Evolutionary conservation across 2,888 invertebrate genomes (phyloP).

Genomic region (Agrochola circellaris): DNA sequence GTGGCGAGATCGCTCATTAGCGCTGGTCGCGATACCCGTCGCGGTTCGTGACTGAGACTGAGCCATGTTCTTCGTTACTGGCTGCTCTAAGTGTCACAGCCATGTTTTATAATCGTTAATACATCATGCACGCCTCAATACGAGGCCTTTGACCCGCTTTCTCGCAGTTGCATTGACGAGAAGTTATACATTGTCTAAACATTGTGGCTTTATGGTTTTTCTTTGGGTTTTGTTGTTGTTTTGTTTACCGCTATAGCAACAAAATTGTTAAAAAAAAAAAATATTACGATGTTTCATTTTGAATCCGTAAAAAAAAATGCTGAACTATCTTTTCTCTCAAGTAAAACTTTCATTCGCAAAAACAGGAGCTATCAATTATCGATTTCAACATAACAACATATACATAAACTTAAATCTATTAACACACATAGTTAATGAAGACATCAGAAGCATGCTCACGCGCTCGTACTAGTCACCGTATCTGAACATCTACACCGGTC

Average conservation of each 20-base stretch:
- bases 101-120: slow-evolving; percentile 64
- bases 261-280: neutral
- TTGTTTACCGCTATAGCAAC: neutral
- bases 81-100: slow-evolving; percentile 57
- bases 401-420: slow-evolving; percentile 33
- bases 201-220: slow-evolving; percentile 1
- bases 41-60: slow-evolving; percentile 80
- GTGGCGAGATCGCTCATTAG: slow-evolving; percentile 86
- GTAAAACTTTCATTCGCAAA: slow-evolving; percentile 8
- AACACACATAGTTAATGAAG: slow-evolving; percentile 60
- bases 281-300: neutral
- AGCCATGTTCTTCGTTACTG: slow-evolving; percentile 65
- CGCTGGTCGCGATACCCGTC: slow-evolving; percentile 71
- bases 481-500: slow-evolving; percentile 67
- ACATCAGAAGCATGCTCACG: slow-evolving; percentile 38
- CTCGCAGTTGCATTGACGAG: slow-evolving; percentile 43
- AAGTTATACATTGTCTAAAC: slow-evolving; percentile 47
- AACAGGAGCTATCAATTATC: slow-evolving; percentile 26
- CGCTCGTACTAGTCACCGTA: slow-evolving; percentile 60
- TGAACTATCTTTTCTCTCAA: neutral
- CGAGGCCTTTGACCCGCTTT: slow-evolving; percentile 66
- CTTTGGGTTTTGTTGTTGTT: neutral
- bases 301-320: neutral
- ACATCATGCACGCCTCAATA: slow-evolving; percentile 65
- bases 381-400: slow-evolving; percentile 14